Base-by-base conservation (phyloP, 2,888 invertebrate genomes). In the Elegia similella region DNA sequence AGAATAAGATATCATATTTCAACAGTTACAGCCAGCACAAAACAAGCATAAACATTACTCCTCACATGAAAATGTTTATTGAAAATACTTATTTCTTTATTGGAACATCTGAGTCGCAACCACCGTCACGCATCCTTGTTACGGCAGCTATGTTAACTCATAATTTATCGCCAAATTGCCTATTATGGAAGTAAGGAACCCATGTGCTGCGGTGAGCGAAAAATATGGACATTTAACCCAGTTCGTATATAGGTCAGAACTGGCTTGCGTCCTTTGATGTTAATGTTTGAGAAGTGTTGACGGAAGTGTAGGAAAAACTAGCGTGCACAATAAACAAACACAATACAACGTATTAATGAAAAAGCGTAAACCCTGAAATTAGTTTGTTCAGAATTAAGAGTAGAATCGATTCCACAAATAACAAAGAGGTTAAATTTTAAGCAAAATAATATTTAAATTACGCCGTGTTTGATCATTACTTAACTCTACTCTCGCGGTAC, bases 161-260 rank as follows among this genome's bases (percentile, higher is more conserved):
- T 55, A 55, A 47, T 55, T 83, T 81, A 82, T 78, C 76, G 75
- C 72, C 75, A 68, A 80, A 84, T 81, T 68, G 80, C 70, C 80
- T 77, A 78, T 84, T 81, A 80, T 70, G 57, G 55, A 55, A 47
- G 34, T 29, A 55, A 55, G 34, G 15, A 55, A 55, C 34, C 46
- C 55, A 47, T 46, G 34, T 55, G 47, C 61, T 56, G 63, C 59
- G 60, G 68, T 68, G 68, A 72, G 63, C 71, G 70, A 72, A 76
- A 72, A 78, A 79, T 79, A 76, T 75, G 73, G 72, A 73, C 73
- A 69, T 79, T 82, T 84, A 84, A 86, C 85, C 82, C 74, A 77
- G 80, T 81, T 56, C 48, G n/a, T 48, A 56, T 48, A 56, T 56
- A 42, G 55, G 55, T 56, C 55, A 43, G 43, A 44, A 32, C 32